Evolutionary conservation across 1,140 invertebrate genomes (phyloP).

Genomic region (Reticulitermes speratus): DNA sequence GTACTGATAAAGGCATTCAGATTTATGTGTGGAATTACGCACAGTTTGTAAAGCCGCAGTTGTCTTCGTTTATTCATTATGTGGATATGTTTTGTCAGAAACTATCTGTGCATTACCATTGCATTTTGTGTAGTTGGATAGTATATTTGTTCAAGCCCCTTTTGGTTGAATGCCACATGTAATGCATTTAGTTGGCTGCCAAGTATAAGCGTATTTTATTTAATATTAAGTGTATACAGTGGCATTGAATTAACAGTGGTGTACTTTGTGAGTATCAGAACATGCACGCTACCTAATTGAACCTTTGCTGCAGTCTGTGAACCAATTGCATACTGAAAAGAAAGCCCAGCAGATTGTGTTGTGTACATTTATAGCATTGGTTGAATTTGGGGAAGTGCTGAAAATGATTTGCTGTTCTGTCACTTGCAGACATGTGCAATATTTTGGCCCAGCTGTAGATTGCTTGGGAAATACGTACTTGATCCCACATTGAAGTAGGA

Average conservation of each 20-base stretch:
- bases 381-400: conserved; percentile 15
- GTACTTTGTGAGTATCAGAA: not conserved
- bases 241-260: not conserved
- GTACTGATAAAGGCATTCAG: not conserved
- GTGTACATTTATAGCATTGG: not conserved
- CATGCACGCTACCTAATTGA: not conserved
- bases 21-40: not conserved
- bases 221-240: not conserved
- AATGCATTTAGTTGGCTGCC: too few relatives aligned
- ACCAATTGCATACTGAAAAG: not conserved
- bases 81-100: not conserved
- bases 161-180: not conserved
- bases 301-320: not conserved
- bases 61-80: not conserved
- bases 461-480: not conserved
- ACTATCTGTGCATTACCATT: not conserved
- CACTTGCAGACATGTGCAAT: conserved; percentile 1
- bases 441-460: not conserved
- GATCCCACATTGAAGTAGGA: not conserved
- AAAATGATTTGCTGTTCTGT: not conserved
- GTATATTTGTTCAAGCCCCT: not conserved
- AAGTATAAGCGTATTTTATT: too few relatives aligned
- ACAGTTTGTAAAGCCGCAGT: not conserved
- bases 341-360: not conserved
- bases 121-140: not conserved